phyloP scores from a whole-genome alignment of 2,113 vertebrate species.

The Passer montanus region DNA sequence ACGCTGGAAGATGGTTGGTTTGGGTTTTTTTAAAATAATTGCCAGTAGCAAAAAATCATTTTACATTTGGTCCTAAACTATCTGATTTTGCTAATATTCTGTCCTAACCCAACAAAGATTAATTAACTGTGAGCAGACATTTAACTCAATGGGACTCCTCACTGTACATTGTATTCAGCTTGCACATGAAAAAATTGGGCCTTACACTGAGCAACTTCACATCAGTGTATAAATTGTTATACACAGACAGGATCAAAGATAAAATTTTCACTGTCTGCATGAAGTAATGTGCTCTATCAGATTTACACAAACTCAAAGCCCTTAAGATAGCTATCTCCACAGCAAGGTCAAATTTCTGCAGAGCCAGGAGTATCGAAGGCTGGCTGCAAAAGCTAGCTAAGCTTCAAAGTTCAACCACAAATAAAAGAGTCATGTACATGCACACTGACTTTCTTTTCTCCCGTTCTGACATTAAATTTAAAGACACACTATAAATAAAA shows the following conservation, averaged over 20 bases:
- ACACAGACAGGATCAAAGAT: neutral
- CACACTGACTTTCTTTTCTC: neutral
- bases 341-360: conserved; percentile 45
- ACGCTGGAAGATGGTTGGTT: neutral
- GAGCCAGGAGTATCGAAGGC: neutral
- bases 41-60: neutral
- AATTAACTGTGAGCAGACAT: neutral
- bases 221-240: neutral
- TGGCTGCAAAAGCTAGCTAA: neutral
- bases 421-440: neutral
- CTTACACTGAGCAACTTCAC: neutral
- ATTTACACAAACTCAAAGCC: conserved; percentile 11
- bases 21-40: neutral
- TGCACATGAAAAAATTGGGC: neutral
- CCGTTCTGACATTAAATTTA: neutral
- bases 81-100: neutral
- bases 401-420: neutral
- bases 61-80: neutral
- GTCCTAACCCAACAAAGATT: neutral
- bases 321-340: neutral
- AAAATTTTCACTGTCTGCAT: neutral
- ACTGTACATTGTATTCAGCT: neutral
- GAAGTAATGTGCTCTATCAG: neutral
- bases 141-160: neutral
- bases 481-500: neutral